A percentile compares a stretch with the other conserved stretches of the same genome.
phyloP scores from a whole-genome alignment of 2,113 vertebrate genomes.

The Pterophyllum scalare region DNA sequence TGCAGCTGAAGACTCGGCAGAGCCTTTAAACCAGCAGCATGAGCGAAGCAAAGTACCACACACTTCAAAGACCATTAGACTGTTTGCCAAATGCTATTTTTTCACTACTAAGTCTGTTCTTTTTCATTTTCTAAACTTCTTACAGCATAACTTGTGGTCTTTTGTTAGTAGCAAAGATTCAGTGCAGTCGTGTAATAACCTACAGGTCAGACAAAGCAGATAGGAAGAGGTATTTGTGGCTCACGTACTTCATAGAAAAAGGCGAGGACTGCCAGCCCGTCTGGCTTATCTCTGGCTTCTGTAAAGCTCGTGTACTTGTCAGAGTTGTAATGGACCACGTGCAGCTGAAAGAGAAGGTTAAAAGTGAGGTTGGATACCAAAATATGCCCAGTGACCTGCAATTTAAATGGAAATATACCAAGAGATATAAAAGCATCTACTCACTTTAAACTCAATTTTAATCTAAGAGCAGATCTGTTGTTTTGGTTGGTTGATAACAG shows the following conservation, averaged over 20 bases:
- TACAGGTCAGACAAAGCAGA: slow-evolving; percentile 10
- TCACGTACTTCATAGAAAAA: slow-evolving; percentile 85
- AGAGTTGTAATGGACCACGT: slow-evolving; percentile 93
- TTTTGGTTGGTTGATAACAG: not conserved
- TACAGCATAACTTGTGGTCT: not conserved
- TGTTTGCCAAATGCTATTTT: not conserved
- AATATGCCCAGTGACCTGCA: not conserved
- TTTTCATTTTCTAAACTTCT: slow-evolving; percentile 10
- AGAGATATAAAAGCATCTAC: not conserved
- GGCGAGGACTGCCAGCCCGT: slow-evolving; percentile 90
- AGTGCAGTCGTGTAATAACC: not conserved
- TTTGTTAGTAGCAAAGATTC: not conserved
- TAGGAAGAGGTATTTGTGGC: slow-evolving; percentile 11
- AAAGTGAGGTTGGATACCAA: slow-evolving; percentile 18
- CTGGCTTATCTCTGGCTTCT: slow-evolving; percentile 80
- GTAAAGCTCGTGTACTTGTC: slow-evolving; percentile 85
- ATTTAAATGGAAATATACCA: not conserved
- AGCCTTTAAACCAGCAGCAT: slow-evolving; percentile 39
- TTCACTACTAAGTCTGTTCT: not conserved
- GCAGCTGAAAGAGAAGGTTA: slow-evolving; percentile 82
- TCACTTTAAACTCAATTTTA: not conserved
- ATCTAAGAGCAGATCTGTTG: not conserved
- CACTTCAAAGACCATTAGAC: slow-evolving; percentile 17
- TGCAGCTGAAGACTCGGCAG: slow-evolving; percentile 23
- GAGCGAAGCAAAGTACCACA: slow-evolving; percentile 6